Conservation (phyloP, 2,113 vertebrate genomes). For the mouse (Mus musculus) region GRCm39 chr2:155642001-155642500, state of each 20-base stretch:
- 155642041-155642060: not conserved
- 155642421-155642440: not conserved
- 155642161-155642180: not conserved
- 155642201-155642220: not conserved
- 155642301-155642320: not conserved
- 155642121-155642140: not conserved
- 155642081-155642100: not conserved
- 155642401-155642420: not conserved
- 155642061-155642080: not conserved
- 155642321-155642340: not conserved
- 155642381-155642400: not conserved
- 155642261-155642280: not conserved
- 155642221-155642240: not conserved
- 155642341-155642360: not conserved
- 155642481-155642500: not conserved
- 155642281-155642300: not conserved
- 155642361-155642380: not conserved
- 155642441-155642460: not conserved
- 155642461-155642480: not conserved
- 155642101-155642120: not conserved
- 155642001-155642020: not conserved
- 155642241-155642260: not conserved
- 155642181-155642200: slow-evolving; percentile 19
- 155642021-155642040: slow-evolving; percentile 46
- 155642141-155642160: not conserved